Percentiles rank a stretch among this genome's conserved stretches.
phyloP scores from a whole-genome alignment of 2,888 invertebrate species.

The Pristionchus arcanus region DNA sequence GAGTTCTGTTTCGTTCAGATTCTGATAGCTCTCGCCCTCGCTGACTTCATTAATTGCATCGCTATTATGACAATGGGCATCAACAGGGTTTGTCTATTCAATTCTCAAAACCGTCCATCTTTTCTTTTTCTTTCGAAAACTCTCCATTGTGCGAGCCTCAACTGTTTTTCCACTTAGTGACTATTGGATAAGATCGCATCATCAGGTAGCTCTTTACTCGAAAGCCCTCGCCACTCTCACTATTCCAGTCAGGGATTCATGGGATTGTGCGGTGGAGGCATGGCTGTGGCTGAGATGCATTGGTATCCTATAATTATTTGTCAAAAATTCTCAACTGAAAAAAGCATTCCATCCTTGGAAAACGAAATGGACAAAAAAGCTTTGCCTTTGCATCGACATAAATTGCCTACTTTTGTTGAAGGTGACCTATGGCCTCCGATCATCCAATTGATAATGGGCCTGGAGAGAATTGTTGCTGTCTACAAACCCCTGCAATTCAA shows the following conservation, averaged over 20 bases:
- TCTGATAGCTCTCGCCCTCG: conserved; percentile 64
- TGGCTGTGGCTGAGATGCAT: conserved; percentile 55
- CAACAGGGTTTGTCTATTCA: conserved; percentile 60
- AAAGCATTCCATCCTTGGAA: too few species aligned
- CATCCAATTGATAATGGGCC: conserved; percentile 55
- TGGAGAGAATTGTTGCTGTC: conserved; percentile 49
- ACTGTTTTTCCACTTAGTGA: too few species aligned
- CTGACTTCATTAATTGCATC: conserved; percentile 67
- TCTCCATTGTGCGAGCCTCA: not conserved
- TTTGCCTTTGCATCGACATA: not conserved
- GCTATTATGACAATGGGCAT: conserved; percentile 69
- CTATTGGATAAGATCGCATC: too few species aligned
- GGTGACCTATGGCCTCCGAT: conserved; percentile 57
- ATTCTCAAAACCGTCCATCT: not conserved
- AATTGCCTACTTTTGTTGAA: not conserved
- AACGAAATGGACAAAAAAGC: too few species aligned
- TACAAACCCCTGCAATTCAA: conserved; percentile 50
- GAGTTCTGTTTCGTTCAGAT: conserved; percentile 59
- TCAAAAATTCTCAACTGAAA: too few species aligned
- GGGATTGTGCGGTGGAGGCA: conserved; percentile 55
- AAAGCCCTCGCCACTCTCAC: conserved; percentile 39
- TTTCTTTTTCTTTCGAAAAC: not conserved
- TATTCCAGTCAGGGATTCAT: conserved; percentile 46
- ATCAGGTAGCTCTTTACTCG: conserved; percentile 36
- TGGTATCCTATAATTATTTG: conserved; percentile 30